Percentiles rank a stretch among this genome's conserved stretches.
phyloP scores from a whole-genome alignment of 2,113 vertebrate species.

The Plotosus lineatus region DNA sequence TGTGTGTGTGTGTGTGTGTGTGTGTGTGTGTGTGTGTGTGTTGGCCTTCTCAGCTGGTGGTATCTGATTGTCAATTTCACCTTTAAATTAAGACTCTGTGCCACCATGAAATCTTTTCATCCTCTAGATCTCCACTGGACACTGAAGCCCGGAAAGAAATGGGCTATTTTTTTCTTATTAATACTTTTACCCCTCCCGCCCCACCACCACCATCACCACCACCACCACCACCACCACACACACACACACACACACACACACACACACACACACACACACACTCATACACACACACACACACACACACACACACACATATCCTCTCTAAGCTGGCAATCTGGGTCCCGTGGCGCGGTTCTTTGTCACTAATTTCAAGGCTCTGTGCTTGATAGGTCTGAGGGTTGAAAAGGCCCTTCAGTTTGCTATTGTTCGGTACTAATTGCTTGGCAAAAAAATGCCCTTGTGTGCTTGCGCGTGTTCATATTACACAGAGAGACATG shows the following conservation, averaged over 20 bases:
- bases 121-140: neutral
- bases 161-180: constrained; percentile 4
- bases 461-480: constrained; percentile 21
- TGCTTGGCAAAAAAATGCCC: constrained; percentile 37
- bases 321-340: constrained; percentile 11
- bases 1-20: constrained; percentile 31
- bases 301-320: no score
- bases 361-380: constrained; percentile 48
- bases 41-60: constrained; percentile 32
- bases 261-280: no score
- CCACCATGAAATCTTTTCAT: constrained; percentile 37
- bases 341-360: constrained; percentile 56
- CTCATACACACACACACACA: no score
- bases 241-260: no score
- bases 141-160: constrained; percentile 7
- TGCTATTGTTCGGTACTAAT: constrained; percentile 38
- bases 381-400: constrained; percentile 55
- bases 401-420: constrained; percentile 24
- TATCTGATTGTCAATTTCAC: constrained; percentile 37
- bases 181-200: neutral
- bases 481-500: constrained; percentile 10
- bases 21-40: constrained; percentile 25
- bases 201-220: no score
- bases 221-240: no score
- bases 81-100: constrained; percentile 33